A percentile compares a stretch with the other conserved stretches of the same genome.
Evolutionary conservation across 2,888 invertebrate genomes (phyloP).

Genomic region (Hemithea aestivaria): DNA sequence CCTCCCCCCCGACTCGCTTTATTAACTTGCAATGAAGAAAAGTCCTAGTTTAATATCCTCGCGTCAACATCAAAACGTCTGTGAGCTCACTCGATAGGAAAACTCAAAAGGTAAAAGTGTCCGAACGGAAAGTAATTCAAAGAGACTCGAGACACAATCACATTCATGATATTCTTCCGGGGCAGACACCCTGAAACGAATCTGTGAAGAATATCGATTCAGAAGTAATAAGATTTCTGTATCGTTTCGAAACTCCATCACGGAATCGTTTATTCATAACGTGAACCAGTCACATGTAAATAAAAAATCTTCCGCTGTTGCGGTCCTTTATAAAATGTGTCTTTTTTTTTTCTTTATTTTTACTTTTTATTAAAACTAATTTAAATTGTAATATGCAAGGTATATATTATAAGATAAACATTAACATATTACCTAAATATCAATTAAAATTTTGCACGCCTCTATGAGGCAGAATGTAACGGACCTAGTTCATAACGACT

Average conservation of each 20-base stretch:
- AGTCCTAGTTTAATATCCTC: conserved; percentile 13
- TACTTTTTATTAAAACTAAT: too few relatives aligned
- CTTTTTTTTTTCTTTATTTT: too few relatives aligned
- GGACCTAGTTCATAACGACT: too few relatives aligned
- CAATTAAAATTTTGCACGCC: too few relatives aligned
- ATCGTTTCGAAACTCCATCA: conserved; percentile 3
- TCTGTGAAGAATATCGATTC: conserved; percentile 11
- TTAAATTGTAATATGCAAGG: too few relatives aligned
- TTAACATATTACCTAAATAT: too few relatives aligned
- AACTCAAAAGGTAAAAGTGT: conserved; percentile 11
- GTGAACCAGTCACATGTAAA: too few relatives aligned
- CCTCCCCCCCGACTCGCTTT: conserved; percentile 7
- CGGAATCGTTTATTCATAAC: conserved; percentile 4
- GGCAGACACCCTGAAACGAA: conserved; percentile 3
- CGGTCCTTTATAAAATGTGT: too few relatives aligned
- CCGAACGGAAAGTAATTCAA: conserved; percentile 6
- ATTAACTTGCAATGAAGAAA: conserved; percentile 11
- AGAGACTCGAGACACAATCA: conserved; percentile 7
- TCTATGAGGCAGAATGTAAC: too few relatives aligned
- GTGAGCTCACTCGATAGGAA: conserved; percentile 8
- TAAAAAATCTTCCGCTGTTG: too few relatives aligned
- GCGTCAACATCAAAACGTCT: conserved; percentile 6
- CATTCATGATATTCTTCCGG: conserved; percentile 9
- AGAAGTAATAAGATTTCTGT: conserved; percentile 5
- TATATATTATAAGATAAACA: too few relatives aligned